Evolutionary conservation across 2,888 invertebrate genomes (phyloP).

Genomic region (Aspidiotus rigidus): DNA sequence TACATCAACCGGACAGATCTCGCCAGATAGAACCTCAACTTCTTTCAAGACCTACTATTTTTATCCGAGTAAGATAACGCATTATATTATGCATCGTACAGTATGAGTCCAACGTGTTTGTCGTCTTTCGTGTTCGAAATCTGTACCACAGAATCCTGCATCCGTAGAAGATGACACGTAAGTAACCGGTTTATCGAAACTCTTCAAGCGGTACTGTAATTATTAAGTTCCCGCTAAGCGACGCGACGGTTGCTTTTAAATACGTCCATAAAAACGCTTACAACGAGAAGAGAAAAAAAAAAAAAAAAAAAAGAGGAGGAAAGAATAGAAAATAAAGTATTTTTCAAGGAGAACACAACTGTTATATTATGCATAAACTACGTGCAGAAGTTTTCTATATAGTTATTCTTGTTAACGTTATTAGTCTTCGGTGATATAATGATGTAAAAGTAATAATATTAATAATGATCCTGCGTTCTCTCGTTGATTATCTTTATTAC

Average conservation of each 20-base stretch:
- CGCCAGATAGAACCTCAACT: too few species aligned
- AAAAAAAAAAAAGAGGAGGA: not conserved
- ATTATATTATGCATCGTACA: too few species aligned
- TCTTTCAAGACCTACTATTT: too few species aligned
- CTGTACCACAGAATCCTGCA: too few species aligned
- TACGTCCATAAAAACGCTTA: not conserved
- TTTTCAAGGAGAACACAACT: too few species aligned
- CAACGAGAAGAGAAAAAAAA: not conserved
- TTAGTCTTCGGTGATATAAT: not conserved
- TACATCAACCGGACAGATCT: too few species aligned
- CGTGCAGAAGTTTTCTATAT: not conserved
- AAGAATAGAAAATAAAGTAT: not conserved
- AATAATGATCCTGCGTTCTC: too few species aligned
- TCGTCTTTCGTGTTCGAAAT: too few species aligned
- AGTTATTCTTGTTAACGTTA: conserved; percentile 2
- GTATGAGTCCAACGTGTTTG: too few species aligned
- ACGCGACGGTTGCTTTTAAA: not conserved
- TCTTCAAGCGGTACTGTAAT: not conserved
- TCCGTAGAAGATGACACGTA: conserved; percentile 12
- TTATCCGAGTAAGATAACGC: too few species aligned
- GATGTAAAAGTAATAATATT: not conserved
- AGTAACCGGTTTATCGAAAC: conserved; percentile 4
- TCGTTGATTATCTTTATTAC: too few species aligned
- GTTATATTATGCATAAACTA: not conserved
- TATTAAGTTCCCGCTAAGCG: conserved; percentile 17